Conservation (phyloP, 2,888 invertebrate genomes). For the Altica lythri region DNA sequence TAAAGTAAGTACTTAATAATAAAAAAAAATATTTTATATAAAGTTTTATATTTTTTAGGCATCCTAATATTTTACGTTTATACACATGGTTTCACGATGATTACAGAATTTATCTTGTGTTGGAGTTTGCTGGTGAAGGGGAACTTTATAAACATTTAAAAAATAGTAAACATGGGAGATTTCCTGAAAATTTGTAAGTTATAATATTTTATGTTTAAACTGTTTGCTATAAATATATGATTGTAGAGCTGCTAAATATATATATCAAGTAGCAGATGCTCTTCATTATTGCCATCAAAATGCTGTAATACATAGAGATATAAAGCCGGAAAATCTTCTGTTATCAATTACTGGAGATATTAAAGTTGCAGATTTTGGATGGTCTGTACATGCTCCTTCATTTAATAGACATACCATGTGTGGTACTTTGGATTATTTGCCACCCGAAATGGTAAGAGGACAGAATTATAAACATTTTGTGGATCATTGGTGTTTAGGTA, state of each 20-base stretch:
- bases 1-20: constrained; percentile 58
- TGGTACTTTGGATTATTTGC: constrained; percentile 93
- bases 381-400: constrained; percentile 92
- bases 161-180: constrained; percentile 66
- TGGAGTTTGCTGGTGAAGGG: constrained; percentile 87
- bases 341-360: constrained; percentile 77
- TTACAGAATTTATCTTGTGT: constrained; percentile 80
- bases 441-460: constrained; percentile 94
- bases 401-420: constrained; percentile 86
- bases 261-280: constrained; percentile 87
- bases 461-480: constrained; percentile 80
- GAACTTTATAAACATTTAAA: constrained; percentile 83
- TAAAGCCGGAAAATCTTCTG: constrained; percentile 91
- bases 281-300: constrained; percentile 84
- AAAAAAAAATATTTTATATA: neutral
- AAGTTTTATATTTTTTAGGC: constrained; percentile 62
- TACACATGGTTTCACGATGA: constrained; percentile 90
- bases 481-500: constrained; percentile 94
- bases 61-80: constrained; percentile 83
- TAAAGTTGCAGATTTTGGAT: constrained; percentile 92
- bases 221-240: neutral
- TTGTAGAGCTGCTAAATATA: constrained; percentile 71
- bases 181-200: constrained; percentile 62
- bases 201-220: constrained; percentile 13
- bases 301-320: constrained; percentile 89